Evolutionary conservation across 2,888 invertebrate genomes (phyloP), one percentile per base, ranked within the genome.

Genomic region (Artemia sinica): DNA sequence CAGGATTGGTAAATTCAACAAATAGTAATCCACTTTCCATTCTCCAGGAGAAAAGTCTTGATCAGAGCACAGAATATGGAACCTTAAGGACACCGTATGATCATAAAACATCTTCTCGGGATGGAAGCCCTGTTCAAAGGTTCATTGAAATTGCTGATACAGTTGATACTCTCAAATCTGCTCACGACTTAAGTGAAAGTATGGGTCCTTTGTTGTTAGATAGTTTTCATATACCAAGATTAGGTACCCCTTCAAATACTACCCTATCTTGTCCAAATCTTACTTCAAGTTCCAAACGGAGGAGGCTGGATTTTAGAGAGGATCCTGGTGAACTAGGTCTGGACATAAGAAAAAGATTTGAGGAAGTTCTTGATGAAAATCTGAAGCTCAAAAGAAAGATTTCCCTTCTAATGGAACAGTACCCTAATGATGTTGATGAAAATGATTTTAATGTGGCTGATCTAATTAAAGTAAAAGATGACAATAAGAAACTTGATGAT

Each of bases 321-420:
- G 41, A 41, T 41, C 41, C 41, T 41, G 63, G 58, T 7, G 58
- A 28, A 8, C 28, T 58, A 28, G 63, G 63, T 9, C 8, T 58
- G 10, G 63, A 58, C 28, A 28, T 58, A 10, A n/a, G 28, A 28
- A 58, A 28, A 28, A 58, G 63, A 58, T 58, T 58, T 58, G 63
- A 58, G 28, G 63, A 58, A 28, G 9, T 58, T n/a, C 14, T 58
- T 58, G 63, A 58, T 58, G 63, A 58, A 58, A 58, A 58, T 58
- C n/a, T 58, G n/a, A n/a, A 9, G 28, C 63, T 18, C 14, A 58
- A 58, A 28, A 28, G 28, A 58, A 58, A 28, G 63, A 58, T 58
- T 28, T 18, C 63, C 28, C 28, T 18, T 58, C 63, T 58, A 8
- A 28, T 58, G 63, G 28, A n/a, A 8, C 63, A 58, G n/a, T n/a